These are phyloP conservation scores for Petaurus breviceps DNA, from an alignment of 2,113 vertebrate species.

Conservation along the genomic window DNA sequence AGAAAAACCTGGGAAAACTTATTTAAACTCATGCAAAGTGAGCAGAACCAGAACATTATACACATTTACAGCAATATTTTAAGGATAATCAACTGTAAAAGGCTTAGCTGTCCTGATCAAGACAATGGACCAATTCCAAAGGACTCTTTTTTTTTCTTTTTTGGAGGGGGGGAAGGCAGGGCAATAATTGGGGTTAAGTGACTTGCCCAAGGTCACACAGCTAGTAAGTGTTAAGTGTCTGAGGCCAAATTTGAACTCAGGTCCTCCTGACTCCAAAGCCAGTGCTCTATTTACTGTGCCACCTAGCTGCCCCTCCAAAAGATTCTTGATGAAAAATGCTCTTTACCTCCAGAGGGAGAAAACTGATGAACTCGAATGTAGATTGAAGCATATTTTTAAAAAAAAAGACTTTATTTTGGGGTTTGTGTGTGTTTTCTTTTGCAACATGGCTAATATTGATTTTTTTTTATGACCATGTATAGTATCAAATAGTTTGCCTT, in stretches of 20 bases:
- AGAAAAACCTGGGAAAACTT: background rate
- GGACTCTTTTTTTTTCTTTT: no score
- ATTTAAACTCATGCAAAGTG: background rate
- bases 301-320: background rate
- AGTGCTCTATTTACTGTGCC: no score
- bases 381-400: background rate
- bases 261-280: no score
- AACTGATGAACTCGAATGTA: background rate
- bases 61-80: background rate
- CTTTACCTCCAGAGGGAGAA: background rate
- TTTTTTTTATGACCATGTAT: background rate
- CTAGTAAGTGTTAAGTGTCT: no score
- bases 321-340: background rate
- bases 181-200: no score
- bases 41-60: background rate
- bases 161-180: no score
- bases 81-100: background rate
- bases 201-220: no score
- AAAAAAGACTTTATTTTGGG: background rate
- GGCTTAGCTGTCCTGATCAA: background rate
- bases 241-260: no score
- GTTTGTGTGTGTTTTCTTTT: background rate
- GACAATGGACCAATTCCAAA: background rate
- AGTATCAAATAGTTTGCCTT: background rate
- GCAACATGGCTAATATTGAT: background rate